Conservation (phyloP, 1,140 invertebrate genomes). For the Penaeus japonicus region DNA sequence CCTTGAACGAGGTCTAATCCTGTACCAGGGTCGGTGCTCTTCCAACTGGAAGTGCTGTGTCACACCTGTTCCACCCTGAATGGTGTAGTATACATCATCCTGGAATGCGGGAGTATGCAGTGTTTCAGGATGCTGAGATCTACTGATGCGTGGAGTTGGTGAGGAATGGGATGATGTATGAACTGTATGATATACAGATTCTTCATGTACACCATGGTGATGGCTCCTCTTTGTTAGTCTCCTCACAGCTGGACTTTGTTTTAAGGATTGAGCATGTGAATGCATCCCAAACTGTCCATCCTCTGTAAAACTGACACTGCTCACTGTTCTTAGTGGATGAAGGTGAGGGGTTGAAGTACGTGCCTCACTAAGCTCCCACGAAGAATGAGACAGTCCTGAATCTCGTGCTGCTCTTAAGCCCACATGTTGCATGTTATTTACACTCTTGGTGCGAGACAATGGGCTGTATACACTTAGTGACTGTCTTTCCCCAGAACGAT, state of each 20-base stretch:
- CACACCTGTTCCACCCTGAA: conserved; percentile 40
- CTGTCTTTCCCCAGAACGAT: not conserved
- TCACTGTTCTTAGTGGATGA: conserved; percentile 2
- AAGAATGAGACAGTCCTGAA: conserved; percentile 38
- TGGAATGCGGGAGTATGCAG: conserved; percentile 45
- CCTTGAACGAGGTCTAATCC: not conserved
- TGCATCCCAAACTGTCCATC: not conserved
- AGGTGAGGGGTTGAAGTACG: not conserved
- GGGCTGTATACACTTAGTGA: not conserved
- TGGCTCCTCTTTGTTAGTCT: conserved; percentile 1
- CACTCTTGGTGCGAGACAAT: conserved; percentile 47
- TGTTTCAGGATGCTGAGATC: not conserved
- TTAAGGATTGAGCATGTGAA: not conserved
- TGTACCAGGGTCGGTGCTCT: conserved; percentile 26
- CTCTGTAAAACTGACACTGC: conserved; percentile 37
- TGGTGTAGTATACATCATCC: conserved; percentile 52
- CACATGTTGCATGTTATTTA: conserved; percentile 26
- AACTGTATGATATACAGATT: conserved; percentile 45
- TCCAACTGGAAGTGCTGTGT: conserved; percentile 45
- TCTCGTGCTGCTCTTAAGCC: conserved; percentile 27
- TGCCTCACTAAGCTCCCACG: conserved; percentile 34
- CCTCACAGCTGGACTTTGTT: conserved; percentile 30
- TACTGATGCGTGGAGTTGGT: not conserved
- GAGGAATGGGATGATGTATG: conserved; percentile 26
- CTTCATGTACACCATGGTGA: not conserved